phyloP scores from a whole-genome alignment of 2,797 vertebrate genomes.

The Cossypha niveicapilla region DNA sequence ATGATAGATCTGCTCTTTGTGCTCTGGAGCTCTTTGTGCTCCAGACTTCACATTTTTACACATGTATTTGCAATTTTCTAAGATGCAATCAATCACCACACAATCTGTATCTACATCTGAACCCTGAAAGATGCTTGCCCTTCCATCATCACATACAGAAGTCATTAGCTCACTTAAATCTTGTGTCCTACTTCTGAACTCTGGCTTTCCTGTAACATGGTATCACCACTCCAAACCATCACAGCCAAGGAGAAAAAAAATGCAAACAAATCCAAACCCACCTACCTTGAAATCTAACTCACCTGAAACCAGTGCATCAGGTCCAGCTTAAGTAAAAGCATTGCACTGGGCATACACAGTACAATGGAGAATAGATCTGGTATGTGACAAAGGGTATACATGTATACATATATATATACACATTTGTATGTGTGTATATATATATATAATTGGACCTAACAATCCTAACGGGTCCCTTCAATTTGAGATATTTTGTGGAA shows the following conservation, averaged over 20 bases:
- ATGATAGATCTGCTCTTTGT: not conserved
- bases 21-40: not conserved
- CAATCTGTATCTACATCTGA: not conserved
- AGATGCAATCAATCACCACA: not conserved
- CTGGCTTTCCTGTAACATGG: not conserved
- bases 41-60: not conserved
- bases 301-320: not conserved
- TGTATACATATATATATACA: not conserved
- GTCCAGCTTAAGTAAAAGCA: not conserved
- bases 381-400: not conserved
- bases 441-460: rapidly evolving
- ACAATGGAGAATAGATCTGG: rapidly evolving
- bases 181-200: not conserved
- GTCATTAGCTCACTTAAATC: not conserved
- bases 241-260: not conserved
- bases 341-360: not conserved
- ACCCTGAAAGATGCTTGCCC: not conserved
- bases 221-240: not conserved
- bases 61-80: not conserved
- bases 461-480: not conserved
- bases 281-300: not conserved
- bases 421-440: not conserved
- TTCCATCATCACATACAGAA: not conserved
- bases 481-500: not conserved
- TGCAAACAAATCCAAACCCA: not conserved